Evolutionary conservation across 2,113 vertebrate species (phyloP).

Genomic region (Campylomormyrus numenius): DNA sequence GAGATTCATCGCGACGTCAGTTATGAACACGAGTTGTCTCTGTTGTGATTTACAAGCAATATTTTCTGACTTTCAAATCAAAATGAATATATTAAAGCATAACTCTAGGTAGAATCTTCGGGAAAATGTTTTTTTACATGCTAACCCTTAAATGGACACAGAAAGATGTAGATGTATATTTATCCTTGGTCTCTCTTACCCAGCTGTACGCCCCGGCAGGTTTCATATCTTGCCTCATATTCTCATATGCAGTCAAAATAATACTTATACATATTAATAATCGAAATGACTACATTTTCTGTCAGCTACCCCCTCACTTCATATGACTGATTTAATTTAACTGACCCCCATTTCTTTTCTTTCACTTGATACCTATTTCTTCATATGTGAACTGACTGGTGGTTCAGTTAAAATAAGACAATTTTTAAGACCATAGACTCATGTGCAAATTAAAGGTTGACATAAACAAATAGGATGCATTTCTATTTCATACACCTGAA

Average conservation of each 20-base stretch:
- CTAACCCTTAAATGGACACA: background rate
- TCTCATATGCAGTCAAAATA: background rate
- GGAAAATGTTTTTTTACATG: background rate
- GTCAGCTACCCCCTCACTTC: background rate
- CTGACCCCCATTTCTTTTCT: background rate
- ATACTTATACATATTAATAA: background rate
- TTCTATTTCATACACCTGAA: background rate
- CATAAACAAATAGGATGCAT: background rate
- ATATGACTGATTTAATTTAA: background rate
- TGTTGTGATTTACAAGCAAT: background rate
- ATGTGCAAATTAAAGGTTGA: background rate
- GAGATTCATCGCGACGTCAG: background rate
- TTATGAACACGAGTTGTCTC: background rate
- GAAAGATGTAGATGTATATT: background rate
- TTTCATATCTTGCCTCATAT: background rate
- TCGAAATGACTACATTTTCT: background rate
- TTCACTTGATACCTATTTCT: background rate
- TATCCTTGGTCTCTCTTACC: background rate
- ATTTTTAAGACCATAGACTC: background rate
- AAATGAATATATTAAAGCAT: background rate
- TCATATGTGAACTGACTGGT: background rate
- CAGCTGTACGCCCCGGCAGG: background rate
- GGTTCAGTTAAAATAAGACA: background rate
- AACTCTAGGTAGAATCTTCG: background rate
- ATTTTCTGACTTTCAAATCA: background rate